phyloP scores from a whole-genome alignment of 1,140 invertebrate genomes.

The Drosophila kurseongensis region DNA sequence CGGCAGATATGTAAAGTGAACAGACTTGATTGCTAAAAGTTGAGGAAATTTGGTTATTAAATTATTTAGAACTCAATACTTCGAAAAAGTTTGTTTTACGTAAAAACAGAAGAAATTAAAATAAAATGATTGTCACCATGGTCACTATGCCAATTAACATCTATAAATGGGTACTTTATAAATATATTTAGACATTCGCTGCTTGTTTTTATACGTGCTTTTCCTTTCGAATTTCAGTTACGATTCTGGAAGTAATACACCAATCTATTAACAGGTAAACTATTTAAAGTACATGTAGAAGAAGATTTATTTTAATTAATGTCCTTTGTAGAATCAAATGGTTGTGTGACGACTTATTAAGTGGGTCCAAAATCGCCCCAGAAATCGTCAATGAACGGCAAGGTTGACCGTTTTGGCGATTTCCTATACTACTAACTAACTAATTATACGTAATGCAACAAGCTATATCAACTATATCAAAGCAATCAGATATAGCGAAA shows the following conservation, averaged over 20 bases:
- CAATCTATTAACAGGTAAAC: constrained; percentile 8
- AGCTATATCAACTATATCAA: constrained; percentile 51
- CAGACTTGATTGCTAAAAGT: not conserved
- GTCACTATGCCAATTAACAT: not conserved
- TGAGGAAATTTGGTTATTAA: not conserved
- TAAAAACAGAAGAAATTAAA: not conserved
- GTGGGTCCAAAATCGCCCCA: constrained; percentile 47
- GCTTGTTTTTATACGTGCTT: not conserved
- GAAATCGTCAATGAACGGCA: constrained; percentile 52
- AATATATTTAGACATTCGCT: not conserved
- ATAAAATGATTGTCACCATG: not conserved
- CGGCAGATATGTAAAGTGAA: constrained; percentile 45
- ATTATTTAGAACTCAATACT: not conserved
- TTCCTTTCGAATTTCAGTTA: constrained; percentile 5
- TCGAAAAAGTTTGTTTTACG: too few species aligned
- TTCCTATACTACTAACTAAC: constrained; percentile 23
- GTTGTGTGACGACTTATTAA: constrained; percentile 60
- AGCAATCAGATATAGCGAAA: constrained; percentile 65
- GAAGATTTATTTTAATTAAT: not conserved
- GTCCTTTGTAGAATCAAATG: constrained; percentile 52
- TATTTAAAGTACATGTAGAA: not conserved
- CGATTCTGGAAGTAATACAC: not conserved
- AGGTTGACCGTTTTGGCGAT: constrained; percentile 40
- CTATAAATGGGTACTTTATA: not conserved
- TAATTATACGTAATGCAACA: constrained; percentile 70